Evolutionary conservation across 2,888 invertebrate species (phyloP).

Genomic region (Camptogramma bilineatum): DNA sequence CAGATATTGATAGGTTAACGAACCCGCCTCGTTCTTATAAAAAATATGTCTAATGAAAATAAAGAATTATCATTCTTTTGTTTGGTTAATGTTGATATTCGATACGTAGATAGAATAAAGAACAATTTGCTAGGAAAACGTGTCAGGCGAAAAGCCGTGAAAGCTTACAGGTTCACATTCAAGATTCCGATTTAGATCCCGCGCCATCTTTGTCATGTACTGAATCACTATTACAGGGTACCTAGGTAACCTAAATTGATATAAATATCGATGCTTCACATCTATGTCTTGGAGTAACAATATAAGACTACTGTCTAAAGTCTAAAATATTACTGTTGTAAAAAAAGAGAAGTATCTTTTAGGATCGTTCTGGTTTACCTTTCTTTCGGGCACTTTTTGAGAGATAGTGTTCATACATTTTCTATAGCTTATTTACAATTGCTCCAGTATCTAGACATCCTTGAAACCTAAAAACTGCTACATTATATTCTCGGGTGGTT

Average conservation of each 20-base stretch:
- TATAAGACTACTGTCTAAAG: background rate
- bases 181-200: conserved; percentile 23
- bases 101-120: background rate
- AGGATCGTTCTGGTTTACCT: background rate
- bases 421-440: conserved; percentile 8
- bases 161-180: conserved; percentile 25
- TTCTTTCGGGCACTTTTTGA: background rate
- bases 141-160: conserved; percentile 12
- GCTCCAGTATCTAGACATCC: conserved; percentile 3
- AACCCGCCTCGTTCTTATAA: background rate
- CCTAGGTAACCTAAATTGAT: conserved; percentile 39
- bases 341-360: no score
- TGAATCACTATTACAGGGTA: conserved; percentile 29
- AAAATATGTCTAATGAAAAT: background rate
- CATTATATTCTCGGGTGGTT: background rate
- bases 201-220: conserved; percentile 33
- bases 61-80: background rate
- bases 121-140: background rate
- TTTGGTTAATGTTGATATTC: background rate
- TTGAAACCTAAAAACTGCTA: background rate
- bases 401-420: background rate
- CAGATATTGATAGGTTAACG: background rate
- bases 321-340: background rate
- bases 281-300: background rate
- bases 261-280: conserved; percentile 43